phyloP scores from a whole-genome alignment of 2,888 invertebrate species.

The Heliconius ethilla region DNA sequence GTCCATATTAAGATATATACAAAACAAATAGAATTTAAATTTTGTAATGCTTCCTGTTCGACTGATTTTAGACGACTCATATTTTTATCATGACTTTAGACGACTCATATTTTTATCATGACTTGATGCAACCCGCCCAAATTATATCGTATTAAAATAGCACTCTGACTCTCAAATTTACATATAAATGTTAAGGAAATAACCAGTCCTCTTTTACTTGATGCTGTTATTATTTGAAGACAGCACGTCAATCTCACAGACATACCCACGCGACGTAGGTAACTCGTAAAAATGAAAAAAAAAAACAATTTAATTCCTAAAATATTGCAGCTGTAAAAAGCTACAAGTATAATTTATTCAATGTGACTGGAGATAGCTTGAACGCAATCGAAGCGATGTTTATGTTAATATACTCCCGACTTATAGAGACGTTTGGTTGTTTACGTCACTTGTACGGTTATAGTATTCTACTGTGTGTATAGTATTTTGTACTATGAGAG shows the following conservation, averaged over 20 bases:
- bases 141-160: slow-evolving; percentile 11
- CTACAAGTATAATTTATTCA: slow-evolving; percentile 71
- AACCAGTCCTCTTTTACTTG: slow-evolving; percentile 10
- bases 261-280: slow-evolving; percentile 47
- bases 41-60: background rate
- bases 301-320: slow-evolving; percentile 68
- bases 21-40: background rate
- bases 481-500: background rate
- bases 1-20: background rate
- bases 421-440: slow-evolving; percentile 72
- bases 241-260: slow-evolving; percentile 36
- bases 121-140: background rate
- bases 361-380: slow-evolving; percentile 65
- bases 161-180: slow-evolving; percentile 13
- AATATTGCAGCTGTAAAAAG: slow-evolving; percentile 75
- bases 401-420: slow-evolving; percentile 69
- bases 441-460: slow-evolving; percentile 48
- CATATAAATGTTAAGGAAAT: slow-evolving; percentile 12
- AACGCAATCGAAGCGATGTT: slow-evolving; percentile 65
- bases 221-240: slow-evolving; percentile 24
- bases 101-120: slow-evolving; percentile 6
- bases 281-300: slow-evolving; percentile 53
- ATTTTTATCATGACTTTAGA: too few relatives aligned
- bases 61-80: too few relatives aligned
- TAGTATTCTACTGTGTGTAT: slow-evolving; percentile 11